phyloP scores from a whole-genome alignment of 1,140 invertebrate species.

The Periplaneta americana region DNA sequence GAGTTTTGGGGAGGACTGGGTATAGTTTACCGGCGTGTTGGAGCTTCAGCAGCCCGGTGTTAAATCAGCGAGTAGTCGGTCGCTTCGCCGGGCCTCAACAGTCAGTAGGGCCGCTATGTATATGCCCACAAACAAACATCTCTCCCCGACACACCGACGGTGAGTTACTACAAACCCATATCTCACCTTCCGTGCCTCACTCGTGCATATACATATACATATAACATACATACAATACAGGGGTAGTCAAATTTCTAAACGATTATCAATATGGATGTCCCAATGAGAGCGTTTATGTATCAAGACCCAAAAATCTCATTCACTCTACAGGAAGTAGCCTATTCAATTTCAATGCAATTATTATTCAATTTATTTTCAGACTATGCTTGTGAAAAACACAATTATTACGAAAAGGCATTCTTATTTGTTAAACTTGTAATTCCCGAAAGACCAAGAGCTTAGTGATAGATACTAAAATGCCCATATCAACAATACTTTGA shows the following conservation, averaged over 20 bases:
- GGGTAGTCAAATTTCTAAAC: not conserved
- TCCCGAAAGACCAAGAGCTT: no score
- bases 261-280: not conserved
- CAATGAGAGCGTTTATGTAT: no score
- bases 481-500: no score
- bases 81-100: not conserved
- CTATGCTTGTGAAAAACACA: no score
- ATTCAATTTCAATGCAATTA: no score
- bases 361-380: no score
- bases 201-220: not conserved
- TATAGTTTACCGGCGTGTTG: not conserved
- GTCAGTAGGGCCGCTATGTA: not conserved
- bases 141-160: not conserved
- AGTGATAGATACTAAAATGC: no score
- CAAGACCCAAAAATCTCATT: no score
- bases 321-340: no score
- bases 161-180: not conserved
- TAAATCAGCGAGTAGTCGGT: not conserved
- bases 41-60: not conserved
- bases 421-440: no score
- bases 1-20: not conserved
- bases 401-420: no score
- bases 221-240: no score
- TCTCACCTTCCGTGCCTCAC: not conserved
- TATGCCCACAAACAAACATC: not conserved